Evolutionary conservation across 2,113 vertebrate genomes (phyloP), one percentile per base, ranked within the genome.

Genomic region (Apeltes quadracus): DNA sequence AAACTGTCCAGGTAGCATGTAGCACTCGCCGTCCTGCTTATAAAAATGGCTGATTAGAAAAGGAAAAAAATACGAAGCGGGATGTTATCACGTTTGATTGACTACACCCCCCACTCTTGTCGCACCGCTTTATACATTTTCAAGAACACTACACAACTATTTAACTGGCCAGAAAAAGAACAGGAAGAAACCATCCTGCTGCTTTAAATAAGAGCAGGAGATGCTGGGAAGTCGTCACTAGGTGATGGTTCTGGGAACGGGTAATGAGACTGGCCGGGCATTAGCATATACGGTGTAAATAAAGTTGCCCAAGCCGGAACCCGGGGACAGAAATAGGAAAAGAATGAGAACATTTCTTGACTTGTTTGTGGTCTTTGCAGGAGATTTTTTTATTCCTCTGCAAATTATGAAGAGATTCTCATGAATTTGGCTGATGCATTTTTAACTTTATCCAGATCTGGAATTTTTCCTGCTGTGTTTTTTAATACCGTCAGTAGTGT

Each of bases 181-280:
- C 67, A 72, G 74, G 43, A 75, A 34, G 7, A n/a, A 84, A 76
- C 72, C 76, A 65, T 69, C 59, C 79, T 7, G 22, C 62, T 43
- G 68, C 73, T 74, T 67, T 62, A 54, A 84, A 77, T 67, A 55
- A 81, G 70, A 78, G 64, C 4, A 25, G 83, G 75, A 76, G 46
- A 71, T 74, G 72, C 81, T 71, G 9, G 27, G 80, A 82, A 82
- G 57, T 8, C 5, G 4, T 48, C 14, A 66, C 68, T 54, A 5
- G 8, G 32, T 36, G 68, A 73, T n/a, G 34, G 20, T 75, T 79
- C 66, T 12, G 2, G 62, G 71, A 87, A 82, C 14, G 54, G 56
- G 16, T 75, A 78, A 85, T 64, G 55, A 69, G 22, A 64, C 22
- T 20, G 25, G 53, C 39, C 20, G 46, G 38, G 75, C n/a, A 61